Evolutionary conservation across 2,797 vertebrate genomes (phyloP).

Genomic region (Neomorphus geoffroyi): DNA sequence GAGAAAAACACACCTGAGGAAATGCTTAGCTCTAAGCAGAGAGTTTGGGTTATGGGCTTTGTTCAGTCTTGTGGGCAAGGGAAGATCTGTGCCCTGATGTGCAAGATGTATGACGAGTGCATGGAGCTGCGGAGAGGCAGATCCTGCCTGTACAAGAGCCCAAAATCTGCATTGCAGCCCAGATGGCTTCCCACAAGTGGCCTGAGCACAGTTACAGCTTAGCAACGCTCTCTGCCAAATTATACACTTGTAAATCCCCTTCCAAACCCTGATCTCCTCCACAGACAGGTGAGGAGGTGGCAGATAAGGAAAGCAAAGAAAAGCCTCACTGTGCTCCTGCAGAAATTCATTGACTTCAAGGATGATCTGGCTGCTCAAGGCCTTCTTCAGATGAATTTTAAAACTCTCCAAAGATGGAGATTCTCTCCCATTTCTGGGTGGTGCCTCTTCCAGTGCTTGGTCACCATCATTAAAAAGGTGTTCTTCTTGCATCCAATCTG

Average conservation of each 20-base stretch:
- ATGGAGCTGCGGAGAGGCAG: neutral
- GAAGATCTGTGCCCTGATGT: rapidly evolving
- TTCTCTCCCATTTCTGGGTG: rapidly evolving
- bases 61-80: rapidly evolving
- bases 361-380: neutral
- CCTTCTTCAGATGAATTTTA: neutral
- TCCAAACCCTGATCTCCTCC: neutral
- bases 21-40: neutral
- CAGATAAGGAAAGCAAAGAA: neutral
- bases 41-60: neutral
- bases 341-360: neutral
- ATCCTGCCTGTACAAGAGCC: neutral
- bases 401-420: neutral
- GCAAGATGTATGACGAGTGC: rapidly evolving
- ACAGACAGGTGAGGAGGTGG: rapidly evolving
- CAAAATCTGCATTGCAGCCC: rapidly evolving
- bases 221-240: neutral
- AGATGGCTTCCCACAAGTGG: neutral
- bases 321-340: neutral
- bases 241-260: neutral
- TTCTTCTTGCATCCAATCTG: neutral
- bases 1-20: neutral
- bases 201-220: neutral
- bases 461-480: neutral
- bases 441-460: neutral